phyloP scores from a whole-genome alignment of 2,113 vertebrate species.

The Tylochromis polylepis region DNA sequence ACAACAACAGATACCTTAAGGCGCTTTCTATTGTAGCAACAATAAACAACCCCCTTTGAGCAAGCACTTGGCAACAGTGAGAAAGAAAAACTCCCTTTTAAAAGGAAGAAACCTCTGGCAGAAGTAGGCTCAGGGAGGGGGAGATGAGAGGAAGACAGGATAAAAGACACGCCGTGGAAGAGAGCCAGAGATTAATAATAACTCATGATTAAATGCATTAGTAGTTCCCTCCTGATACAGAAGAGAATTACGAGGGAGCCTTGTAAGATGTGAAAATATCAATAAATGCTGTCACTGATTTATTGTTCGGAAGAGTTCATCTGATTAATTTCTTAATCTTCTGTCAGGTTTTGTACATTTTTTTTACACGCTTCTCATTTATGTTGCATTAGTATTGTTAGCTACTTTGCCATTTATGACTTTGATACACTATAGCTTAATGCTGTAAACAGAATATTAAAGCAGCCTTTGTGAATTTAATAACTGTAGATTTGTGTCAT shows the following conservation, averaged over 20 bases:
- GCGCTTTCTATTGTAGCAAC: neutral
- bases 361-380: neutral
- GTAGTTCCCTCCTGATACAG: neutral
- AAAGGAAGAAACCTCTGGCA: neutral
- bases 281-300: neutral
- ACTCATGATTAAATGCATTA: neutral
- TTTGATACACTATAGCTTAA: neutral
- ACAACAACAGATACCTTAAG: fast-evolving
- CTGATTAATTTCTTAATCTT: neutral
- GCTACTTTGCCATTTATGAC: neutral
- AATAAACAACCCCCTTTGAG: fast-evolving
- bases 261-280: neutral
- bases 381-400: neutral
- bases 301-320: neutral
- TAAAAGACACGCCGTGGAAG: fast-evolving
- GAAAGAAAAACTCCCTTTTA: neutral
- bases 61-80: neutral
- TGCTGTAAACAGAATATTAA: neutral
- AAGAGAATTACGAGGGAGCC: neutral
- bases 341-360: neutral
- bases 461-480: constrained; percentile 1
- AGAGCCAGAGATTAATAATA: neutral
- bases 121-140: neutral
- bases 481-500: constrained; percentile 11
- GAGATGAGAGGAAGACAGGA: neutral